These are phyloP conservation scores for Brachionus sp. DNA, from an alignment of 1,140 invertebrate species.

Conservation along the genomic window DNA sequence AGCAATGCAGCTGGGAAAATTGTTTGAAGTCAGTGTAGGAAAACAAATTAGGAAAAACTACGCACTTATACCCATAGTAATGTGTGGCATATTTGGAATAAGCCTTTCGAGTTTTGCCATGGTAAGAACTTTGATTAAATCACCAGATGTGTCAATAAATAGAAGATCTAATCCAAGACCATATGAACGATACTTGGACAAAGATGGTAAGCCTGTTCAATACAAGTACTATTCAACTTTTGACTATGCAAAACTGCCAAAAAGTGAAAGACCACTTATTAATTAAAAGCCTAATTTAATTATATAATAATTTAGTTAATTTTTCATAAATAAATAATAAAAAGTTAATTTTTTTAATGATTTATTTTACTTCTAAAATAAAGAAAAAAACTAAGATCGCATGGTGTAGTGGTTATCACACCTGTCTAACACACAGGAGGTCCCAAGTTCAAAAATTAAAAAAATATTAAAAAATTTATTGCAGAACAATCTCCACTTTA, in stretches of 20 bases:
- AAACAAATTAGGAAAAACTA: conserved; percentile 27
- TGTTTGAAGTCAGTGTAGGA: conserved; percentile 20
- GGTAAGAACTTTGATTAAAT: neutral
- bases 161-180: conserved; percentile 11
- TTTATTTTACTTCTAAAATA: too few relatives aligned
- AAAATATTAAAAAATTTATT: too few relatives aligned
- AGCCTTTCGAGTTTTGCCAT: conserved; percentile 26
- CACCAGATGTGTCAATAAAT: conserved; percentile 24
- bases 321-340: neutral
- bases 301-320: neutral
- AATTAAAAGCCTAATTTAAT: neutral
- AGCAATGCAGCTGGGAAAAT: conserved; percentile 25
- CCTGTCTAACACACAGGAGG: too few relatives aligned
- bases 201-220: conserved; percentile 10
- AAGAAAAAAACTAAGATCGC: too few relatives aligned
- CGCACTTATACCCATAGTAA: conserved; percentile 1
- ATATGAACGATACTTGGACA: neutral
- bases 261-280: neutral
- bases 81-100: neutral
- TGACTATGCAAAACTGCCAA: neutral
- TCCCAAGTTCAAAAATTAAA: too few relatives aligned
- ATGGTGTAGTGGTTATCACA: too few relatives aligned
- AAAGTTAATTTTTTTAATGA: too few relatives aligned
- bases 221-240: conserved; percentile 39
- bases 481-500: too few relatives aligned